Percentiles rank a stretch among this genome's conserved stretches.
These are phyloP conservation scores for Natator depressus DNA, from an alignment of 2,113 vertebrate genomes.

Conservation along the genomic window DNA sequence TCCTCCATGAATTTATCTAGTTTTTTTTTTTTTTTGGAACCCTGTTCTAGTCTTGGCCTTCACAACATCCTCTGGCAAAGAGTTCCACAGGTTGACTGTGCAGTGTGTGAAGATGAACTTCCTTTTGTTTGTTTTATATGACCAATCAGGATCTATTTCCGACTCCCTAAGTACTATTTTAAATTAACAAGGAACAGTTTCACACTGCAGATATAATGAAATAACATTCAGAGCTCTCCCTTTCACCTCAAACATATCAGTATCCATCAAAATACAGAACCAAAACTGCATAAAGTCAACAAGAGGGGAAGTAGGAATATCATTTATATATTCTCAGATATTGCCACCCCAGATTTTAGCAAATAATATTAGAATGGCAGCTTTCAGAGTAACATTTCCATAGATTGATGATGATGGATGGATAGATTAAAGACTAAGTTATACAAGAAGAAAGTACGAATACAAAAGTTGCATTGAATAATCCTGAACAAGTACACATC, in stretches of 20 bases:
- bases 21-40: too few species aligned
- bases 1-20: too few species aligned
- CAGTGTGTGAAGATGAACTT: too few species aligned
- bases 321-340: neutral
- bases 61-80: too few species aligned
- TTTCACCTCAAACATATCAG: neutral
- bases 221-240: neutral
- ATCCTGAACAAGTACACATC: neutral
- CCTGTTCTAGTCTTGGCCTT: too few species aligned
- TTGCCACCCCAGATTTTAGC: fast-evolving
- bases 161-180: neutral
- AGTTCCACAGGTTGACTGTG: too few species aligned
- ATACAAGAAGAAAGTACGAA: neutral
- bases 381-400: neutral
- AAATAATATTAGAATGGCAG: neutral
- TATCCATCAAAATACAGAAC: neutral
- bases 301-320: neutral
- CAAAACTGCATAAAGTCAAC: neutral
- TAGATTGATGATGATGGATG: neutral
- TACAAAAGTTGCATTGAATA: neutral
- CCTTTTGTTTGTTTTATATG: neutral
- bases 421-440: neutral
- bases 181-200: neutral
- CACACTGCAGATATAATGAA: neutral
- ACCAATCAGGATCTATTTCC: neutral